phyloP scores from a whole-genome alignment of 1,140 invertebrate species.

The Dinothrombium tinctorium region DNA sequence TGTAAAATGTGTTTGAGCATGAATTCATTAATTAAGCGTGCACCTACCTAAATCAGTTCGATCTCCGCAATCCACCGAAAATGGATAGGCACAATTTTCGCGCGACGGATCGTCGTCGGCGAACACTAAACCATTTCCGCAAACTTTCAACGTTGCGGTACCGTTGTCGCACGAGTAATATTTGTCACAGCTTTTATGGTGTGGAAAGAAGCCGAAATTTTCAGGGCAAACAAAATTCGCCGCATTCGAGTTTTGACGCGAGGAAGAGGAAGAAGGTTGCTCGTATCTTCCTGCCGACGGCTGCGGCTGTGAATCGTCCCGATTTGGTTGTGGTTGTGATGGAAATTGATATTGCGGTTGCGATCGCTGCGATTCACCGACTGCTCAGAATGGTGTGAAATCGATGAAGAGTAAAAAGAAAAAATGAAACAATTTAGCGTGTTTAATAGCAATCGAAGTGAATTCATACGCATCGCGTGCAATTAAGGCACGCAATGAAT shows the following conservation, averaged over 20 bases:
- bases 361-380: too few species aligned
- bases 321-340: too few species aligned
- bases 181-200: constrained; percentile 61
- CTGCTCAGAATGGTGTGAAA: too few species aligned
- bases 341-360: too few species aligned
- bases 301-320: too few species aligned
- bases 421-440: too few species aligned
- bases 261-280: neutral
- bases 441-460: too few species aligned
- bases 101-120: constrained; percentile 65
- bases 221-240: neutral
- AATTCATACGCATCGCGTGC: too few species aligned
- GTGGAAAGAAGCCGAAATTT: constrained; percentile 65
- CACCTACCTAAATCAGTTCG: constrained; percentile 47
- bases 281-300: too few species aligned
- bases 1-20: too few species aligned
- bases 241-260: neutral
- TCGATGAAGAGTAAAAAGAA: too few species aligned
- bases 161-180: constrained; percentile 86
- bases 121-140: constrained; percentile 78
- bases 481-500: too few species aligned
- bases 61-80: constrained; percentile 81
- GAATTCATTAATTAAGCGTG: neutral
- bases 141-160: constrained; percentile 62
- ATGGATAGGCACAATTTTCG: constrained; percentile 82